phyloP scores from a whole-genome alignment of 2,113 vertebrate genomes.

The Zosterops hypoxanthus region DNA sequence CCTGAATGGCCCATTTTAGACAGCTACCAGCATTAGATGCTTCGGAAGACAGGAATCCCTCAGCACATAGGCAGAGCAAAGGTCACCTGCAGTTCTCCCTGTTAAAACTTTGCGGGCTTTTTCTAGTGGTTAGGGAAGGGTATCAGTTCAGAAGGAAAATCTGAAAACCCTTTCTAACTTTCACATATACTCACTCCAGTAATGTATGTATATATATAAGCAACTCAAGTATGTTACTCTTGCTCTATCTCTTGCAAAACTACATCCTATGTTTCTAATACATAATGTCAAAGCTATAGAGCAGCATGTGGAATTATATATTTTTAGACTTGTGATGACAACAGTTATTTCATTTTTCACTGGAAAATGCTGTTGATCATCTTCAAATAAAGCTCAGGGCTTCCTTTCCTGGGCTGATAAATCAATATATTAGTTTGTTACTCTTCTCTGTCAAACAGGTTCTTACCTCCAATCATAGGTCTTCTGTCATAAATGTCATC shows the following conservation, averaged over 20 bases:
- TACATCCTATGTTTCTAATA: neutral
- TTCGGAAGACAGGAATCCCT: neutral
- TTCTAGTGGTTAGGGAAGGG: neutral
- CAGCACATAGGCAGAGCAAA: neutral
- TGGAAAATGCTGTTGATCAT: neutral
- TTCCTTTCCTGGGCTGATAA: neutral
- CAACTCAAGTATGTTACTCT: neutral
- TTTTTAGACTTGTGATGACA: neutral
- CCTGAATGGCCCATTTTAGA: neutral
- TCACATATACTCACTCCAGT: neutral
- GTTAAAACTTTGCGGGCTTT: neutral
- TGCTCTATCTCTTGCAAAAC: neutral
- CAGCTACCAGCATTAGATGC: neutral
- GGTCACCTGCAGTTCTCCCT: neutral
- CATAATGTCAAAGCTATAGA: neutral
- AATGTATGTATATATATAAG: neutral
- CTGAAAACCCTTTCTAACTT: neutral
- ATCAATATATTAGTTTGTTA: neutral
- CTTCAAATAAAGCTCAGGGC: neutral
- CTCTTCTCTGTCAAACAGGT: neutral
- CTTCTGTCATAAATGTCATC: neutral
- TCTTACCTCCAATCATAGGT: neutral
- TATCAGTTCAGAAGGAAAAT: neutral
- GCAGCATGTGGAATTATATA: neutral
- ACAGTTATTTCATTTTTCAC: neutral